A percentile compares a stretch with the other conserved stretches of the same genome.
phyloP scores from a whole-genome alignment of 35 echinoderm and acorn worm genomes.

The Lytechinus pictus region DNA sequence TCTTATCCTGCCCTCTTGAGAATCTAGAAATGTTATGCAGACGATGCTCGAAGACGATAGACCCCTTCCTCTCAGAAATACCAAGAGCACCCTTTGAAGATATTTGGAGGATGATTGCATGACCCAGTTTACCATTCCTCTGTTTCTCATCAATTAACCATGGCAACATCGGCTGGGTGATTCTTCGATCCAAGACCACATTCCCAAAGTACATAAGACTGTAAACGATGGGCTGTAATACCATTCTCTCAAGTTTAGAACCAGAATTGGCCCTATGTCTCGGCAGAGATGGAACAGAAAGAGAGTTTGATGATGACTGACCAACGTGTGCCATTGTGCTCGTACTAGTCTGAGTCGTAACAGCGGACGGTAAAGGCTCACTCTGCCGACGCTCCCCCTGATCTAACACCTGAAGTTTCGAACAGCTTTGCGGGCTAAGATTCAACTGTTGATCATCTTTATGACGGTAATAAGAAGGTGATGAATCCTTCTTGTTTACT shows the following conservation, averaged over 20 bases:
- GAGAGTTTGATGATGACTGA: slow-evolving; percentile 25
- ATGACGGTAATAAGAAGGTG: not conserved
- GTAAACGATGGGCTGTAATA: not conserved
- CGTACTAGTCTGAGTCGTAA: not conserved
- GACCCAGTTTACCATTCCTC: slow-evolving; percentile 43
- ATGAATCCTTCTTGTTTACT: not conserved
- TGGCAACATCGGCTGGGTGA: slow-evolving; percentile 87
- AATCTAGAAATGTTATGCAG: slow-evolving; percentile 81
- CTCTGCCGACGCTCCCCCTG: not conserved
- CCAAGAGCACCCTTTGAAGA: slow-evolving; percentile 76
- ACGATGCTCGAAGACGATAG: slow-evolving; percentile 78
- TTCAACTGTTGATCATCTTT: not conserved
- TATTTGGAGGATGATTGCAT: slow-evolving; percentile 74
- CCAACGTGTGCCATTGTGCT: not conserved
- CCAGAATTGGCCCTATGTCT: not conserved
- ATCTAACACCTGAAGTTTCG: not conserved
- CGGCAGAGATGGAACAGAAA: not conserved
- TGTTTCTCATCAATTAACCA: slow-evolving; percentile 80
- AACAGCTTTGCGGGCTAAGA: not conserved
- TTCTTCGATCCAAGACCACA: slow-evolving; percentile 69
- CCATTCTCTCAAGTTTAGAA: not conserved
- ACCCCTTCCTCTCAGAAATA: slow-evolving; percentile 80
- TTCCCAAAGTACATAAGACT: slow-evolving; percentile 67
- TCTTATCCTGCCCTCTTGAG: slow-evolving; percentile 63
- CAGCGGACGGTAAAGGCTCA: not conserved